Evolutionary conservation across 2,888 invertebrate genomes (phyloP).

Genomic region (Dendrolimus houi): DNA sequence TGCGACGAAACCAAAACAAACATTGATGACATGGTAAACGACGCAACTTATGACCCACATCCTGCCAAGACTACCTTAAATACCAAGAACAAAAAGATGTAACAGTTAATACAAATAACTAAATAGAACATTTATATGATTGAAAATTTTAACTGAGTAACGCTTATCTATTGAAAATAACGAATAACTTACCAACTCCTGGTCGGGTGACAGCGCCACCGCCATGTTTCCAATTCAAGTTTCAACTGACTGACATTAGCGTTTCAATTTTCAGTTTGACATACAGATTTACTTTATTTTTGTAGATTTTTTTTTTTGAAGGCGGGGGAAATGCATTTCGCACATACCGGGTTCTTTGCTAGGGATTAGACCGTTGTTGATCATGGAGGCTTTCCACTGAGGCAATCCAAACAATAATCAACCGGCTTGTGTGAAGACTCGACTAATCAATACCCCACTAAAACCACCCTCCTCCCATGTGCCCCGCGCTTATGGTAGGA

Average conservation of each 20-base stretch:
- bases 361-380: too few relatives aligned
- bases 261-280: too few relatives aligned
- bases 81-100: constrained; percentile 1
- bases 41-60: constrained; percentile 32
- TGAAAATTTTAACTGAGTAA: neutral
- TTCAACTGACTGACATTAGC: constrained; percentile 14
- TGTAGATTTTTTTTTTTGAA: too few relatives aligned
- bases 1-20: constrained; percentile 65
- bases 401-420: too few relatives aligned
- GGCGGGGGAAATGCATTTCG: too few relatives aligned
- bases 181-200: constrained; percentile 82
- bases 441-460: too few relatives aligned
- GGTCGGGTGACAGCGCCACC: constrained; percentile 85
- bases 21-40: constrained; percentile 69
- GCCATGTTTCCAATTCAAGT: constrained; percentile 69
- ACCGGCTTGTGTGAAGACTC: too few relatives aligned
- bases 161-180: constrained; percentile 2
- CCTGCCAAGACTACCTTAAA: constrained; percentile 10
- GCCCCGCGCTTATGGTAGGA: too few relatives aligned
- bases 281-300: too few relatives aligned
- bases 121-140: neutral
- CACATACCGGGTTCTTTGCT: too few relatives aligned
- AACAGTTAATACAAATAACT: neutral
- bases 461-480: too few relatives aligned
- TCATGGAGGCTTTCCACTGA: too few relatives aligned